Conservation (phyloP, 2,797 vertebrate genomes). For the Karalla daura region DNA sequence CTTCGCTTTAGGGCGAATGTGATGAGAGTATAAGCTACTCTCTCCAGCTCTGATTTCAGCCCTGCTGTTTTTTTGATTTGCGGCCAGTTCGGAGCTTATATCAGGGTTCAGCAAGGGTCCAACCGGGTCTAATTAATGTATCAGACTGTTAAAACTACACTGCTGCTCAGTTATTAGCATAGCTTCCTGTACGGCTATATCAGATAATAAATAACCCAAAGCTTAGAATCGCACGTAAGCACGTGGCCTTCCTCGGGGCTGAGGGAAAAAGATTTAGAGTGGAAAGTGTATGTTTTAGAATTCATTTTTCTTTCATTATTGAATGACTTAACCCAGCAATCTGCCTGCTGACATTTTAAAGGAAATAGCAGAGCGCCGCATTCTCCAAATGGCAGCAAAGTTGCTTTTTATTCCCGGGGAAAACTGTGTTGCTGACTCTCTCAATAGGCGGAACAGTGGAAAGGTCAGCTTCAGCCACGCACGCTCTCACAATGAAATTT, state of each 20-base stretch:
- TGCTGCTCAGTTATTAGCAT: background rate
- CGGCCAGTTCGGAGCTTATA: background rate
- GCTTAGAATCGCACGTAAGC: background rate
- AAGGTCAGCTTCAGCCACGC: conserved; percentile 69
- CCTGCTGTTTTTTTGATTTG: conserved; percentile 4
- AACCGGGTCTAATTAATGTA: too few species aligned
- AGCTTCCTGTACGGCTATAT: background rate
- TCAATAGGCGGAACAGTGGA: conserved; percentile 50
- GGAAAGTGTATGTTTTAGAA: conserved; percentile 1
- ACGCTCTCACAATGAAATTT: conserved; percentile 73
- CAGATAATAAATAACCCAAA: conserved; percentile 7
- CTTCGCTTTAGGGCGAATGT: conserved; percentile 32
- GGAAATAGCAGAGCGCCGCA: conserved; percentile 49
- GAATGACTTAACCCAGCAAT: conserved; percentile 64
- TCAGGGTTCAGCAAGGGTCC: background rate
- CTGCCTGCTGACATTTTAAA: conserved; percentile 75
- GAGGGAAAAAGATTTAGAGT: background rate
- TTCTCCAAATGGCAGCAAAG: conserved; percentile 57
- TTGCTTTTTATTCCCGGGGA: conserved; percentile 56
- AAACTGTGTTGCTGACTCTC: conserved; percentile 47
- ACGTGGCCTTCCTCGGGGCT: background rate
- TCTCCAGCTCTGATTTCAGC: conserved; percentile 5
- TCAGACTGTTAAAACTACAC: background rate
- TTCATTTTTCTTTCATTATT: conserved; percentile 46
- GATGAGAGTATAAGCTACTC: conserved; percentile 1